Evolutionary conservation across 2,888 invertebrate species (phyloP).

Genomic region (Oligia latruncula): DNA sequence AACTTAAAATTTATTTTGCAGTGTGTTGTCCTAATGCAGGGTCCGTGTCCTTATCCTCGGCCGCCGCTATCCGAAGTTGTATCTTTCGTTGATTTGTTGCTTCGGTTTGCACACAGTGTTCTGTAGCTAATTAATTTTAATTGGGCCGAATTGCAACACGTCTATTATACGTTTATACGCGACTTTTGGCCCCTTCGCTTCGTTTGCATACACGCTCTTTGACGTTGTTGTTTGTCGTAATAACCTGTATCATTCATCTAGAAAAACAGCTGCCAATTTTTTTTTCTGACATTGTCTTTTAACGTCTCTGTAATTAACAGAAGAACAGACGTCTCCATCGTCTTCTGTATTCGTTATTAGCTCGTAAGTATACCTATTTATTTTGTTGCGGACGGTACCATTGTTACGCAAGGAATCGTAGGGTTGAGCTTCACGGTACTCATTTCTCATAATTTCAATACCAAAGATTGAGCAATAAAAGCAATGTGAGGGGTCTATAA

Average conservation of each 20-base stretch:
- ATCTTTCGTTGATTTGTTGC: constrained; percentile 87
- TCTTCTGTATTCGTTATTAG: constrained; percentile 26
- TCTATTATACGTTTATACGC: constrained; percentile 76
- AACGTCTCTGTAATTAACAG: constrained; percentile 28
- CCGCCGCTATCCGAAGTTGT: constrained; percentile 81
- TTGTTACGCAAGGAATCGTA: constrained; percentile 14
- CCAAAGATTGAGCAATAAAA: constrained; percentile 41
- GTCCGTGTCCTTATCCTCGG: constrained; percentile 79
- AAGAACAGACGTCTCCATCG: constrained; percentile 8
- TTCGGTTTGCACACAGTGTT: constrained; percentile 84
- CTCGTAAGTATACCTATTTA: not conserved
- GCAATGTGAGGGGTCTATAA: constrained; percentile 21
- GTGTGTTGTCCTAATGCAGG: constrained; percentile 65
- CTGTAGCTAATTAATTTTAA: constrained; percentile 89
- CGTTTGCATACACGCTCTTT: constrained; percentile 61
- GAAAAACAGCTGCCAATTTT: constrained; percentile 54
- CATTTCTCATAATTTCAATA: constrained; percentile 26
- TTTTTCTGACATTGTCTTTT: constrained; percentile 7
- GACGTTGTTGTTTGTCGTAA: constrained; percentile 44
- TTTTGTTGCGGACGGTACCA: constrained; percentile 40
- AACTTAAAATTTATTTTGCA: constrained; percentile 71
- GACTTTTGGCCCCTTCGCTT: constrained; percentile 73
- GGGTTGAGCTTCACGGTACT: constrained; percentile 14
- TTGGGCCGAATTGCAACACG: constrained; percentile 81
- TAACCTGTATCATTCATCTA: constrained; percentile 50